Percentiles rank a stretch among this genome's conserved stretches.
These are phyloP conservation scores for Gymnorhina tibicen DNA, from an alignment of 2,113 vertebrate genomes.

Conservation along the genomic window DNA sequence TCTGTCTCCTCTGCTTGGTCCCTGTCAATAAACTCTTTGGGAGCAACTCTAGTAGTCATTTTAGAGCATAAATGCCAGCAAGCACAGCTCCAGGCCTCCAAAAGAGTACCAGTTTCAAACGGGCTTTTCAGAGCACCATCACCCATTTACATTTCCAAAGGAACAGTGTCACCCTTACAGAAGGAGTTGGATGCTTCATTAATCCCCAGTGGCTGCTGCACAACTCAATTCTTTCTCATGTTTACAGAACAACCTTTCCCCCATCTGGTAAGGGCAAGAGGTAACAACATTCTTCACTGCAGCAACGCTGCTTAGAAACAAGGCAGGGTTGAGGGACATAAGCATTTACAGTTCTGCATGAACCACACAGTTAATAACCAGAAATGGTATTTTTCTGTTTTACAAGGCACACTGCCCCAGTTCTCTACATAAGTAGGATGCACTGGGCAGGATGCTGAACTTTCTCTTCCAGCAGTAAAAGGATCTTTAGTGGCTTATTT, in stretches of 20 bases:
- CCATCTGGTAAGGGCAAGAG: not conserved
- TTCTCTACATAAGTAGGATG: not conserved
- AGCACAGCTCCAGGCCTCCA: not conserved
- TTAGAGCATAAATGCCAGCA: not conserved
- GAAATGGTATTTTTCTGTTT: not conserved
- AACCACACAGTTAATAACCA: not conserved
- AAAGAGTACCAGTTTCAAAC: not conserved
- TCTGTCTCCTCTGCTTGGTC: not conserved
- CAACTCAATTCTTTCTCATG: not conserved
- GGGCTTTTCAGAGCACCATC: not conserved
- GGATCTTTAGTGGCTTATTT: not conserved
- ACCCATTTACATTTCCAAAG: not conserved
- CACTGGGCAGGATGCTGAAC: accelerated
- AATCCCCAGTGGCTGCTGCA: not conserved
- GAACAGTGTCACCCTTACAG: not conserved
- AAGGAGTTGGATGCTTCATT: not conserved
- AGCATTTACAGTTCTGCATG: not conserved
- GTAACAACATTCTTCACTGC: not conserved
- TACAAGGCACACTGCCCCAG: not conserved
- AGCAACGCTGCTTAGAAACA: not conserved
- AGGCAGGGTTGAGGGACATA: not conserved
- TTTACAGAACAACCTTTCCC: not conserved
- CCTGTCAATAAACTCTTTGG: not conserved
- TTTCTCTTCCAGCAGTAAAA: not conserved
- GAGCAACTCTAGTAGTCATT: not conserved